A percentile compares a stretch with the other conserved stretches of the same genome.
phyloP scores from a whole-genome alignment of 2,113 vertebrate species.

The Gymnocephalus cernua region DNA sequence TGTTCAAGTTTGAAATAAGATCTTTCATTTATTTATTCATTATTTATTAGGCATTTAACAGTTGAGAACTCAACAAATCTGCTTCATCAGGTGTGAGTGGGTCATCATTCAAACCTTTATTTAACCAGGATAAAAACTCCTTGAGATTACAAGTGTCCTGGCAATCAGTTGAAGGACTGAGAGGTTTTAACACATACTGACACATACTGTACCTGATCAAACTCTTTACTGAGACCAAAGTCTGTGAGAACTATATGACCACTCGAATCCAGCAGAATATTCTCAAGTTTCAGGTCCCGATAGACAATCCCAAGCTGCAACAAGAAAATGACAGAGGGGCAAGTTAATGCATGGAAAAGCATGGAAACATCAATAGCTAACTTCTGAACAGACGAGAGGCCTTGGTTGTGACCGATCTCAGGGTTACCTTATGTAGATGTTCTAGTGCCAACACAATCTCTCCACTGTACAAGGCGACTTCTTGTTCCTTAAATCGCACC shows the following conservation, averaged over 20 bases:
- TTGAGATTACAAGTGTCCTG: too few relatives aligned
- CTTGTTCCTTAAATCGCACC: slow-evolving; percentile 94
- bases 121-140: too few relatives aligned
- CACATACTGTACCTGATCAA: slow-evolving; percentile 91
- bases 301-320: slow-evolving; percentile 96
- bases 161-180: not conserved
- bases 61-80: too few relatives aligned
- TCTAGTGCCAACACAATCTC: slow-evolving; percentile 96
- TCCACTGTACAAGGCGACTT: slow-evolving; percentile 94
- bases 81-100: too few relatives aligned
- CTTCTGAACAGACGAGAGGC: not conserved
- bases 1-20: too few relatives aligned
- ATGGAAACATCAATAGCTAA: not conserved
- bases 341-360: not conserved
- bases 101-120: too few relatives aligned
- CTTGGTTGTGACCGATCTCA: not conserved
- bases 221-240: slow-evolving; percentile 99
- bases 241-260: slow-evolving; percentile 98
- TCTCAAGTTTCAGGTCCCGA: slow-evolving; percentile 98
- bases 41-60: too few relatives aligned
- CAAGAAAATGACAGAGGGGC: not conserved
- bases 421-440: slow-evolving; percentile 94
- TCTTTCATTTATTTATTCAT: too few relatives aligned
- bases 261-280: slow-evolving; percentile 95
- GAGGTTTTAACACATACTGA: not conserved